Percentiles rank a stretch among this genome's conserved stretches.
Conservation (phyloP, 2,888 invertebrate genomes). For the Sipha maydis region DNA sequence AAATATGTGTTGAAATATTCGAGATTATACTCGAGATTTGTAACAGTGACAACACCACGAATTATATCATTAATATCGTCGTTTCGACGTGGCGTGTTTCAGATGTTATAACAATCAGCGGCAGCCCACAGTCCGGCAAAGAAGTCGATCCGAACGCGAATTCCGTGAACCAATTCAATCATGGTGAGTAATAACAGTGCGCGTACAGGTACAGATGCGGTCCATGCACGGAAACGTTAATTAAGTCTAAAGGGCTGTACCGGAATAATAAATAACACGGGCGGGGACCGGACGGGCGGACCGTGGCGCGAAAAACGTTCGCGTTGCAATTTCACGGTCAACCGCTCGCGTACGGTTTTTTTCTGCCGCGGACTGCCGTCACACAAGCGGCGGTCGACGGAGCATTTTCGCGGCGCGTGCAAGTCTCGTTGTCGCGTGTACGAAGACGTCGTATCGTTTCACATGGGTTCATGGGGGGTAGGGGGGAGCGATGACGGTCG, state of each 20-base stretch:
- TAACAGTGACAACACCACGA: too few species aligned
- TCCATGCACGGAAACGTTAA: conserved; percentile 13
- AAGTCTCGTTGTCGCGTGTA: neutral
- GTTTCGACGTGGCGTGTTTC: neutral
- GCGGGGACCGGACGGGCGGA: neutral
- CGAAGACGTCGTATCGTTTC: neutral
- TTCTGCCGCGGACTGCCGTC: neutral
- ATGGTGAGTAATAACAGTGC: conserved; percentile 36
- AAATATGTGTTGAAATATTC: too few species aligned
- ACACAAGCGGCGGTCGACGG: neutral
- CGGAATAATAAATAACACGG: conserved; percentile 34
- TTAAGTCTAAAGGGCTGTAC: conserved; percentile 39
- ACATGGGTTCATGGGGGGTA: neutral
- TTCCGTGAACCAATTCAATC: conserved; percentile 52
- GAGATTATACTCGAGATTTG: too few species aligned
- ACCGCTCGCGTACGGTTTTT: neutral
- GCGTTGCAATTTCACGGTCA: conserved; percentile 58
- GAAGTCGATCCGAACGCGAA: conserved; percentile 47
- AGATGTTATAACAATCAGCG: conserved; percentile 8
- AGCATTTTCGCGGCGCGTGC: neutral
- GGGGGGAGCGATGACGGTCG: too few species aligned
- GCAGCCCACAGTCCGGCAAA: conserved; percentile 29
- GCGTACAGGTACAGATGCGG: neutral
- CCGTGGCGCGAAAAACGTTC: conserved; percentile 24
- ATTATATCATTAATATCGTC: too few species aligned